Percentiles rank a stretch among this genome's conserved stretches.
Conservation (phyloP, 37 sponge, comb jelly and placozoan genomes). For the Chondrilla cf. caribensis region DNA sequence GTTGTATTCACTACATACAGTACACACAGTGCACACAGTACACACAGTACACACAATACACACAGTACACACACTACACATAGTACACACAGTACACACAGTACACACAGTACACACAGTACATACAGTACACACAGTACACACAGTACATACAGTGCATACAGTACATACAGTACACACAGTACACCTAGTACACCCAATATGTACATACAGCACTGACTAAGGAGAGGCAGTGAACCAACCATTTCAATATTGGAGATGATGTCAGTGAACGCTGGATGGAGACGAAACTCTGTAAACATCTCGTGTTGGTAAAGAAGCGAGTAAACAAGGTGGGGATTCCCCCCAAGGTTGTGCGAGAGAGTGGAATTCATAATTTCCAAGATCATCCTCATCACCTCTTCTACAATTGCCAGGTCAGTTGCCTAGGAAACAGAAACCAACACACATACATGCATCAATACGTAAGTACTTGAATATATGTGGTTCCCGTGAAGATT, state of each 20-base stretch:
- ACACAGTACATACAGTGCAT: constrained; percentile 36
- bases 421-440: constrained; percentile 42
- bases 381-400: constrained; percentile 84
- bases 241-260: constrained; percentile 90
- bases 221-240: constrained; percentile 33
- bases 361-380: constrained; percentile 91
- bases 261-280: constrained; percentile 80
- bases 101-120: background rate
- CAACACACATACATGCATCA: background rate
- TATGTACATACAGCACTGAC: constrained; percentile 12
- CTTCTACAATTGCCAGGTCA: constrained; percentile 81
- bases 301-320: constrained; percentile 87
- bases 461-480: too few relatives aligned
- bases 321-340: constrained; percentile 92
- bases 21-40: constrained; percentile 11
- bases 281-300: constrained; percentile 69
- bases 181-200: background rate
- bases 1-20: constrained; percentile 3
- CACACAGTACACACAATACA: constrained; percentile 33
- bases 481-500: too few relatives aligned
- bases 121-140: constrained; percentile 4
- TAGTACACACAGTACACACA: too few relatives aligned
- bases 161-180: constrained; percentile 47
- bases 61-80: constrained; percentile 42
- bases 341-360: constrained; percentile 73